Evolutionary conservation across 37 sponge, comb jelly and placozoan species (phyloP), one percentile per base, ranked within the genome.

Genomic region (Mnemiopsis leidyi): DNA sequence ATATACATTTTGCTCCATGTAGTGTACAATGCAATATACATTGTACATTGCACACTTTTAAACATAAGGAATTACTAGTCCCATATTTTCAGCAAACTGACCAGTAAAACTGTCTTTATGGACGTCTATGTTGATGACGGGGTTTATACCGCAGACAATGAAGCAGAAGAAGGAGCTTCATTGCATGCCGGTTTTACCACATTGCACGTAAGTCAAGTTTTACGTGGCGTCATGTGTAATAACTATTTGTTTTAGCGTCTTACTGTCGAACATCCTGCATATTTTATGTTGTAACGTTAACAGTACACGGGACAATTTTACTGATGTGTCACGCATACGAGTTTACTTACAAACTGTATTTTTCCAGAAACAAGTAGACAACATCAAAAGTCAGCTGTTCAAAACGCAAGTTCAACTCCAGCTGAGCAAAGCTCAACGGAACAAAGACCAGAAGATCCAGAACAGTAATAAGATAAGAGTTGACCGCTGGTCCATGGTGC

Each of bases 401-500:
- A 85, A 85, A 25, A 85, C 61, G 0, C 90, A 85, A 40, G 90
- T 85, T 23, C 90, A 85, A 26, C 90, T 85, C 29, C 90, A 85
- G 25, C 90, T 85, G 2, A 85, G 90, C 48, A 85, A 85, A 26
- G 90, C 90, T 36, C 90, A 85, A 21, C 39, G 90, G 39, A 85
- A 85, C 90, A 85, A 85, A 26, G 90, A 85, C 61, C 90, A 85
- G 90, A 85, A 85, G 90, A 85, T 85, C 0, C 90, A 85, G 90
- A 38, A 38, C 90, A 85, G 61, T 40, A 85, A 85, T 85, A 85
- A 32, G 61, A 37, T 85, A 38, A 35, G 90, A 61, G 90, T 85
- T n/a, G 90, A 85, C 90, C 24, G 90, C 26, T 85, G 90, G 90
- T 26, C 29, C 1, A 23, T 85, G 40, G 90, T 85, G 1, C 90